Percentiles rank a stretch among this genome's conserved stretches.
These are phyloP conservation scores for Coturnix japonica DNA, from an alignment of 2,113 vertebrate genomes.

Conservation along the genomic window DNA sequence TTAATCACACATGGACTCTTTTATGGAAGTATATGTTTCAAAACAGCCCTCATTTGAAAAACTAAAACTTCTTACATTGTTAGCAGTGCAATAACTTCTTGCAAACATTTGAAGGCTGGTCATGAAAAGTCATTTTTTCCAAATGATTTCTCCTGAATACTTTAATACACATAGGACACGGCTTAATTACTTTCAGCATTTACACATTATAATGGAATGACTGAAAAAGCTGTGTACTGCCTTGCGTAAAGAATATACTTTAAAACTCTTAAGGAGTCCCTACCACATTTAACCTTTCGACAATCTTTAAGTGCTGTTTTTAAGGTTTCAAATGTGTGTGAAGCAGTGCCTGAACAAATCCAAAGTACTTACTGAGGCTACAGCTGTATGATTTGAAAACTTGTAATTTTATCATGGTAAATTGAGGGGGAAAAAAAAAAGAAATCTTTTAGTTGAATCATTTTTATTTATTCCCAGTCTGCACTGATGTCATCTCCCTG, in stretches of 20 bases:
- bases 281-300: constrained; percentile 27
- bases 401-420: background rate
- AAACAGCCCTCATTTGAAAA: background rate
- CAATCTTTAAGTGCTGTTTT: background rate
- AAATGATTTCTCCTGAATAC: constrained; percentile 38
- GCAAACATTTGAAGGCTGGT: constrained; percentile 32
- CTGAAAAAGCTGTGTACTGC: constrained; percentile 46
- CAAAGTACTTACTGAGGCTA: background rate
- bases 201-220: constrained; percentile 63
- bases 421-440: background rate
- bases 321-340: background rate
- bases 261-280: background rate
- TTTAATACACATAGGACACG: constrained; percentile 19
- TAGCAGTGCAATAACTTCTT: constrained; percentile 19
- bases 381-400: background rate
- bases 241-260: constrained; percentile 36
- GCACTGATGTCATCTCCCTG: background rate
- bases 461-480: background rate
- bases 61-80: background rate
- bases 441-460: background rate
- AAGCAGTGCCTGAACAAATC: background rate
- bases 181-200: constrained; percentile 56
- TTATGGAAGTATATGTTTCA: background rate
- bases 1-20: background rate
- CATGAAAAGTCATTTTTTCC: constrained; percentile 25